Base-by-base conservation (phyloP, 2,888 invertebrate genomes). In the Spisula subtruncata region DNA sequence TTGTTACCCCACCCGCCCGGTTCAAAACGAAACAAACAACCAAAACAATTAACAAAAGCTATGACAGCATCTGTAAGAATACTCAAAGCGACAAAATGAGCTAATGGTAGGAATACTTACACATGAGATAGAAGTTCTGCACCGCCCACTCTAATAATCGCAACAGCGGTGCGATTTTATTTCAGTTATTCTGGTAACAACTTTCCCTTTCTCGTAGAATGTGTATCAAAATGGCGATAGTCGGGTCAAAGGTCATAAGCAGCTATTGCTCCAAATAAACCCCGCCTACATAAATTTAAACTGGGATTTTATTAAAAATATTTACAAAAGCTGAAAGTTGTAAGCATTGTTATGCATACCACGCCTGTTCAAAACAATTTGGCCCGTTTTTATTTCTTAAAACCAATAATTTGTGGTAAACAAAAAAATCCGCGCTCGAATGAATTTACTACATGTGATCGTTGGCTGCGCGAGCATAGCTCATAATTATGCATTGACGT, bases 161-260 rank as follows among this genome's bases (percentile, higher is more conserved):
- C 66, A 35, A 51, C 48, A 75, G 25, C 51, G 46, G 16, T 51
- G 75, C 51, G 41, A 51, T 18, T 51, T 51, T 71, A 66, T 46
- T 32, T 12, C 16, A 29, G 51, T 84, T 75, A 29, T 83, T 48
- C 18, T 29, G 25, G 18, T 20, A 48, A 8, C 66, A 71, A 84
- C 84, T 84, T 84, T 75, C 84, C 75, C 75, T 84, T 84, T 84
- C 84, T 84, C 32, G 84, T 81, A 46, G 87, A 81, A 87, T 71
- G 66, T 71, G 48, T 71, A 83, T 81, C 81, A 82, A 93, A 90
- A 94, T 94, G 94, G 94, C 94, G 94, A 93, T 92, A 80, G 51
- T 25, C 80, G 89, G 93, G 93, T 94, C 93, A 94, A 86, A 93
- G 94, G 93, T 95, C 85, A 93, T 29, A 85, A 88, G 86, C 85